phyloP scores from a whole-genome alignment of 1,140 invertebrate genomes.

The Dendrolimus kikuchii region DNA sequence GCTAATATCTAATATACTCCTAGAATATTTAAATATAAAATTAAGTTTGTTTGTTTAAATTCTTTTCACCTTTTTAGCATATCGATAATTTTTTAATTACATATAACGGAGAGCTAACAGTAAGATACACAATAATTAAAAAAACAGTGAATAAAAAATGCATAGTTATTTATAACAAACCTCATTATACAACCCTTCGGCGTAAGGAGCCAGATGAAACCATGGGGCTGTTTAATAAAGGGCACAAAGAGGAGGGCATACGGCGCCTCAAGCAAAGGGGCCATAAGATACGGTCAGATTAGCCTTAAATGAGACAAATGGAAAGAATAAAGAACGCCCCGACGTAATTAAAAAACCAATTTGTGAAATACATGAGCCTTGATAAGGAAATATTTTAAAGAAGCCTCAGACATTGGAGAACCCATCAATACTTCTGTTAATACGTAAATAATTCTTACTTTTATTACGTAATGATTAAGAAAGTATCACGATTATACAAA shows the following conservation, averaged over 20 bases:
- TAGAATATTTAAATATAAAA: no score
- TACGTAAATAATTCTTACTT: no score
- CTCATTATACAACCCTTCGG: constrained; percentile 18
- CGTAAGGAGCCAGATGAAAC: constrained; percentile 25
- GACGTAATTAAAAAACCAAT: constrained; percentile 61
- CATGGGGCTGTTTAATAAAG: constrained; percentile 45
- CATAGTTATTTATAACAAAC: constrained; percentile 13
- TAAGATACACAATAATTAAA: no score
- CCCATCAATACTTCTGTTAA: no score
- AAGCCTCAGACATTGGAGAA: not conserved
- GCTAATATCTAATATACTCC: no score
- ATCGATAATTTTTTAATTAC: no score
- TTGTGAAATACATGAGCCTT: constrained; percentile 40
- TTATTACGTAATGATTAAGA: no score
- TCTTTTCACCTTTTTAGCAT: no score
- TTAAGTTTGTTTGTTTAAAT: no score
- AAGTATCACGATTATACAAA: no score
- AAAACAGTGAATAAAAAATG: not conserved
- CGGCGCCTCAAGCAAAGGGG: constrained; percentile 32
- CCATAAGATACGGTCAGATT: constrained; percentile 40
- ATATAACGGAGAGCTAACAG: no score
- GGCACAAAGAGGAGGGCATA: constrained; percentile 46
- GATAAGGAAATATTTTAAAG: not conserved
- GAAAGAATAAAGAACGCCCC: constrained; percentile 40
- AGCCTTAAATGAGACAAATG: constrained; percentile 54